Base-by-base conservation (phyloP, 2,888 invertebrate species). In the Erynnis tages region DNA sequence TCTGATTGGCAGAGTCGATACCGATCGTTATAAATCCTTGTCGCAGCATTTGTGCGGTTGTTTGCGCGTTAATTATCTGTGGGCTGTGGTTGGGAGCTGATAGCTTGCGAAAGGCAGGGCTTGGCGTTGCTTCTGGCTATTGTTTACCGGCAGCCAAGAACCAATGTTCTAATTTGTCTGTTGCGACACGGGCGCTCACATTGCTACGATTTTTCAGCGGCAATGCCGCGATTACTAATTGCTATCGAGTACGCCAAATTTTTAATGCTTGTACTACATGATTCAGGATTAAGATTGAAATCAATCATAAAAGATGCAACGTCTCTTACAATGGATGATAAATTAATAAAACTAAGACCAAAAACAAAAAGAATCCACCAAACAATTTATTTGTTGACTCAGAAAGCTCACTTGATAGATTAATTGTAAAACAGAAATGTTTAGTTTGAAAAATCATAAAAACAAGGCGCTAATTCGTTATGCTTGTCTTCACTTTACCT, bases 41-140 rank as follows among this genome's bases (percentile, higher is more conserved):
- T 44, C 37, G 35, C 43, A 35, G 16, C 10, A 34, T 45, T 45
- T 23, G 37, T 43, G 41, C 14, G 48, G 50, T 29, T 45, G 38
- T 43, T 61, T 55, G 44, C 55, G 19, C 53, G 54, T 55, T 62
- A 62, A 62, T 61, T 59, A 57, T 55, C 54, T 52, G 52, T 44
- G 52, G 37, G 21, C 23, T 44, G 52, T 44, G 52, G 17, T 25
- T 45, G 32, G 27, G 44, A 54, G 19, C 25, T 43, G 48, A 30
- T 54, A 45, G 49, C 53, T 53, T 53, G 53, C 53, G 53, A 53
- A 53, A 53, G 53, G 30, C 17, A 40, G 25, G 17, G 38, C 45
- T 53, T 53, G 53, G 53, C 45, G 35, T 52, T 13, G 30, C 4
- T 29, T 23, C 6, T 16, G 13, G 7, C 44, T 45, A 60, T 60